A percentile compares a stretch with the other conserved stretches of the same genome.
Evolutionary conservation across 2,888 invertebrate genomes (phyloP).

Genomic region (Ganaspis brasiliensis): DNA sequence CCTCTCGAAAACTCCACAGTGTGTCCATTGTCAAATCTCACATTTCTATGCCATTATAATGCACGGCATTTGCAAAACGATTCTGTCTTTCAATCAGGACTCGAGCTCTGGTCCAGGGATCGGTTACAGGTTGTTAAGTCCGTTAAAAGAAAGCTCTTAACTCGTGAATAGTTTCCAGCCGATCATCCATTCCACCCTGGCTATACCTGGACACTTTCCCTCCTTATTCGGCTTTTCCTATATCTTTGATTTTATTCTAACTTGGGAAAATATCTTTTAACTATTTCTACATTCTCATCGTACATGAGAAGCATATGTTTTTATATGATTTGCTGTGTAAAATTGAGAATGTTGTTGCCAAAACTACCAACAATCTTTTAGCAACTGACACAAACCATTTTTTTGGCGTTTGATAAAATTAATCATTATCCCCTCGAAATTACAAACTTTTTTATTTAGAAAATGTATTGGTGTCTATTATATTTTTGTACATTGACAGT

Average conservation of each 20-base stretch:
- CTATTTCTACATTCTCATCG: no score
- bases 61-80: conserved; percentile 36
- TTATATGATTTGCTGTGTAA: no score
- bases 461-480: no score
- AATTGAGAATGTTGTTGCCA: no score
- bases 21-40: conserved; percentile 38
- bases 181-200: not conserved
- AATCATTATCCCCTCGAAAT: no score
- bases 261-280: no score
- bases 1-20: conserved; percentile 39
- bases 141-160: conserved; percentile 60
- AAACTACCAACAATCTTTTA: no score
- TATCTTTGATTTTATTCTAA: not conserved
- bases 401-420: no score
- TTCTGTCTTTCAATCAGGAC: conserved; percentile 32
- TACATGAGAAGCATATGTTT: no score
- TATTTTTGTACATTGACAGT: not conserved
- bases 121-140: conserved; percentile 75
- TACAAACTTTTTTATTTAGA: no score
- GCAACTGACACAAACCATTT: no score
- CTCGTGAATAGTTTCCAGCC: conserved; percentile 35
- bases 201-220: conserved; percentile 10
- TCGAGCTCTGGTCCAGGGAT: conserved; percentile 67
- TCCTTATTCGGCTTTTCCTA: not conserved
- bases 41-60: conserved; percentile 37